These are phyloP conservation scores for Falco rusticolus DNA, from an alignment of 2,797 vertebrate species.

Conservation along the genomic window DNA sequence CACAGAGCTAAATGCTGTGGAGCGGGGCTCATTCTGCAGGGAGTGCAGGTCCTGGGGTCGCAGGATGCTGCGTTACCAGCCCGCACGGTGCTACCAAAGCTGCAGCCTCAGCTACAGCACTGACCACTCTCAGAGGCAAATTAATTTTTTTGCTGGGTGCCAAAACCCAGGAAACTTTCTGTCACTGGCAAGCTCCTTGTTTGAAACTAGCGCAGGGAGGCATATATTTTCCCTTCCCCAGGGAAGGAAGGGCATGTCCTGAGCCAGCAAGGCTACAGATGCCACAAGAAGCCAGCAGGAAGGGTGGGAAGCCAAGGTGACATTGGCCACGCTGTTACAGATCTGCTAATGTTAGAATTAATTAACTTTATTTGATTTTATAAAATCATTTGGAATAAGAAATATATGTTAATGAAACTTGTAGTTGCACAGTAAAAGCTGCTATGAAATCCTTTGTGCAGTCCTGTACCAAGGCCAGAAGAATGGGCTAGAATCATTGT, in stretches of 20 bases:
- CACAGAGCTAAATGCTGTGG: background rate
- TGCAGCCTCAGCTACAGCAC: background rate
- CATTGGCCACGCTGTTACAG: background rate
- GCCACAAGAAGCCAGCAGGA: background rate
- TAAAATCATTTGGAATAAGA: too few relatives aligned
- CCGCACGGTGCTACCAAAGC: background rate
- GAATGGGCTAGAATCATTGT: too few relatives aligned
- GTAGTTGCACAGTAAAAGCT: too few relatives aligned
- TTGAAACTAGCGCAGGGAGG: background rate
- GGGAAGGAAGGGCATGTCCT: background rate
- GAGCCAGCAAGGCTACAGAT: background rate
- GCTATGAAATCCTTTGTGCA: too few relatives aligned
- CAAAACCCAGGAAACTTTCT: background rate
- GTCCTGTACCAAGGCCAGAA: too few relatives aligned
- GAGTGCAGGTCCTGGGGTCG: background rate
- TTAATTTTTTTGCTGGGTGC: background rate
- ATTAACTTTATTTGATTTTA: too few relatives aligned
- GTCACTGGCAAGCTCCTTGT: background rate
- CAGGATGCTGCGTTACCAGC: background rate
- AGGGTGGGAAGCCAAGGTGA: background rate
- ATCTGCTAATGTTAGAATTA: too few relatives aligned
- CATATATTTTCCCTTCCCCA: background rate
- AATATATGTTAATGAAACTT: too few relatives aligned
- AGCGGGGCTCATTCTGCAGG: background rate
- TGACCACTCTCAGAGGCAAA: accelerated